Base-by-base conservation (phyloP, 2,797 vertebrate genomes). In the Gymnoscopelus microlampas region DNA sequence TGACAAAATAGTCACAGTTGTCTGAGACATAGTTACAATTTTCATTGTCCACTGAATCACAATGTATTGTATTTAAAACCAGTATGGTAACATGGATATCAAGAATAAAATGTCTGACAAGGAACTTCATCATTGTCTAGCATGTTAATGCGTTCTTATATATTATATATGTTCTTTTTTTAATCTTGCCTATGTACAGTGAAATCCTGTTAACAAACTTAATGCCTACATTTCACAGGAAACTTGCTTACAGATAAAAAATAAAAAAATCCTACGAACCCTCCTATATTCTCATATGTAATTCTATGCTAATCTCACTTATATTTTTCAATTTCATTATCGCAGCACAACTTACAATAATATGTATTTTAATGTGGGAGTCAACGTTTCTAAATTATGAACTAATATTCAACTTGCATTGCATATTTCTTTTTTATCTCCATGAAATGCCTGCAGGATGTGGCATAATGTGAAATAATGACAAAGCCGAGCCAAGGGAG, bases 371-470 rank as follows among this genome's bases (percentile, higher is more conserved):
- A 82, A 77, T 85, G 83, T 71, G 75, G 78, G 76, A 85, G 71
- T 89, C 71, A 73, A 82, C 80, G 82, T 70, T 77, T 60, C 82
- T 92, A 89, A 93, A 92, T 92, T 88, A 92, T 91, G 78, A 91
- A 92, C 81, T 77, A 87, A 84, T 74, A 78, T 77, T 88, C 76
- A 76, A 85, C 84, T 84, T 83, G 79, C 76, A 70, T 81, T 76
- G 87, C 82, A 86, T 87, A 85, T 85, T 87, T 88, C 79, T 90
- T 90, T 88, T 90, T 90, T 82, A 91, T 93, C 88, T 85, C 66
- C 48, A 57, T 57, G 53, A 81, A 88, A 80, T 78, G 80, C 82
- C 91, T 82, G 44, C 65, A 83, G 90, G 88, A 80, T 49, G 39
- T 9, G 68, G 81, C 82, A 79, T 85, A 88, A 87, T 90, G 84